Conservation (phyloP, 2,888 invertebrate genomes). For the Notodromas monacha region DNA sequence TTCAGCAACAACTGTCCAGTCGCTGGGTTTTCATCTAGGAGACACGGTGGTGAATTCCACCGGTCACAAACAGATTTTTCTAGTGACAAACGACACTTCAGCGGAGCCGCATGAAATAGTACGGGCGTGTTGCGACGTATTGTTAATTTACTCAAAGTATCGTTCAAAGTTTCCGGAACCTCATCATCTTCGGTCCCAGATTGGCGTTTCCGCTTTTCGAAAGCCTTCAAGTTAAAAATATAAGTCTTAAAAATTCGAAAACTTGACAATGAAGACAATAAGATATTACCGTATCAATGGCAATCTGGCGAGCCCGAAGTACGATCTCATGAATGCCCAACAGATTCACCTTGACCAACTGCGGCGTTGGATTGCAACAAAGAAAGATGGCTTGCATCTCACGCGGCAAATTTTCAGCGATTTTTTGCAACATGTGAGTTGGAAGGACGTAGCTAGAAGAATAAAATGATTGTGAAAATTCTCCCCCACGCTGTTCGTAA, state of each 20-base stretch:
- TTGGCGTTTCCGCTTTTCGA: not conserved
- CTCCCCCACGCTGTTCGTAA: too few species aligned
- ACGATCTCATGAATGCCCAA: constrained; percentile 26
- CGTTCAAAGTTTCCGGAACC: too few species aligned
- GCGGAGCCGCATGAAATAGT: too few species aligned
- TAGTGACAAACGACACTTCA: too few species aligned
- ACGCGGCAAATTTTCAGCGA: constrained; percentile 52
- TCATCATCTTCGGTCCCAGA: too few species aligned
- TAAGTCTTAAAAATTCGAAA: not conserved
- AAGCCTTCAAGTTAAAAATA: not conserved
- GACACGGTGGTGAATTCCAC: too few species aligned
- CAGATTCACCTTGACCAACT: constrained; percentile 26
- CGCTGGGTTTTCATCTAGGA: too few species aligned
- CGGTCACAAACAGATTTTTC: too few species aligned
- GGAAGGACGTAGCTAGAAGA: constrained; percentile 48
- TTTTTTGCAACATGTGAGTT: constrained; percentile 72
- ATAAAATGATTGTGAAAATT: constrained; percentile 8
- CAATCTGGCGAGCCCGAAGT: constrained; percentile 30
- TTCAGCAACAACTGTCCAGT: too few species aligned
- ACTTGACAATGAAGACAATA: not conserved
- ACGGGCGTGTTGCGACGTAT: too few species aligned
- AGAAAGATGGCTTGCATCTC: constrained; percentile 74
- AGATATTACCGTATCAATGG: constrained; percentile 15
- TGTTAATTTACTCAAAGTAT: too few species aligned
- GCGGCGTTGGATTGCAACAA: constrained; percentile 72